phyloP scores from a whole-genome alignment of 2,113 vertebrate genomes.

The Hippocampus mohnikei region DNA sequence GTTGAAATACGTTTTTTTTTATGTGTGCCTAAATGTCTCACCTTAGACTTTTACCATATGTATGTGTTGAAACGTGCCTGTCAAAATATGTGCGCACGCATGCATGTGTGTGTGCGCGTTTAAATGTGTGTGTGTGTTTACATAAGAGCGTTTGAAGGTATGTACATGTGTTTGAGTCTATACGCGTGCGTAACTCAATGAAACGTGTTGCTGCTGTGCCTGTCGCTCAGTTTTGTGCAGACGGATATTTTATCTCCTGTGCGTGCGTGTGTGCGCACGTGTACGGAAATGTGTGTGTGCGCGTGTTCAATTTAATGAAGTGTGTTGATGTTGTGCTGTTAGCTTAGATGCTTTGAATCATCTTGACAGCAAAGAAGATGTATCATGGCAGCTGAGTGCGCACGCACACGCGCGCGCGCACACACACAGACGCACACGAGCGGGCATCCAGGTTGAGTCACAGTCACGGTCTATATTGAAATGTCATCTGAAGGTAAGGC shows the following conservation, averaged over 20 bases:
- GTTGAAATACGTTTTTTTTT: too few species aligned
- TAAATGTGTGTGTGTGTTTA: not conserved
- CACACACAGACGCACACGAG: constrained; percentile 18
- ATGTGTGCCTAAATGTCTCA: too few species aligned
- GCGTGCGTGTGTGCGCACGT: constrained; percentile 23
- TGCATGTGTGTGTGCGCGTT: not conserved
- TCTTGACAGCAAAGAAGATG: constrained; percentile 50
- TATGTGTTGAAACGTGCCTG: too few species aligned
- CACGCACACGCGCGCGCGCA: constrained; percentile 4
- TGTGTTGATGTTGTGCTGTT: constrained; percentile 43
- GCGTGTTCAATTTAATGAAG: constrained; percentile 41
- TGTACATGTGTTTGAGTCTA: constrained; percentile 1
- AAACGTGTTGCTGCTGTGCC: constrained; percentile 34
- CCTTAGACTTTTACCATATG: too few species aligned
- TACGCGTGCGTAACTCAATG: constrained; percentile 32
- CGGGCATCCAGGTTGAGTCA: not conserved
- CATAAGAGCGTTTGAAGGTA: not conserved
- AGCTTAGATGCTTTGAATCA: constrained; percentile 54
- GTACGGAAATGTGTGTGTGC: constrained; percentile 7
- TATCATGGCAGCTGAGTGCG: constrained; percentile 35
- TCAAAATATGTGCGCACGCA: too few species aligned
- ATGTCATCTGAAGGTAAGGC: not conserved
- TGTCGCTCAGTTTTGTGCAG: constrained; percentile 27
- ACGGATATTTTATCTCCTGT: constrained; percentile 6
- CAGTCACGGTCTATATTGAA: not conserved